Evolutionary conservation across 2,113 vertebrate genomes (phyloP), one percentile per base, ranked within the genome.

Genomic region (Bothrops jararaca): DNA sequence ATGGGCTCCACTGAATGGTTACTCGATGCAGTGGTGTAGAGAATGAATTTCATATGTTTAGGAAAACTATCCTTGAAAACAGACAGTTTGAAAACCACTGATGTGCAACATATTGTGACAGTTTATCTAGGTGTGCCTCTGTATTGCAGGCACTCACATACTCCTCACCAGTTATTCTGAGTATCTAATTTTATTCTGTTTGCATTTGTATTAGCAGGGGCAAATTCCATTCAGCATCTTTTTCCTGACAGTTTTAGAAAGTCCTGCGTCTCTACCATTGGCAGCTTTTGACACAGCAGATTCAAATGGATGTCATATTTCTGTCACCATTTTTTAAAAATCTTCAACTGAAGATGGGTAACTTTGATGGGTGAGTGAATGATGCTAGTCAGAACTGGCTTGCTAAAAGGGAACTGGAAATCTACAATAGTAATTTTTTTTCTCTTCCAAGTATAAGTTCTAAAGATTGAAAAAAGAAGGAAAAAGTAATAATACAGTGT

Each of bases 231-330:
- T 56, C 34, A 50, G 34, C 24, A 69, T 56, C 56, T 89, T 80
- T 91, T 34, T 22, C 15, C 45, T 93, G 93, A n/a, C 69, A 89
- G 3, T 88, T 93, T 87, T 64, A 29, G 39, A 85, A 92, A 85
- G 39, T 85, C 42, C 7, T 45, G 45, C 56, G 89, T 69, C 56
- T 91, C 89, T 86, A 92, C 56, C 4, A 10, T 92, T 92, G 48
- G 45, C 34, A 89, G 34, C 69, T 91, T 64, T 93, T 90, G 90
- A 64, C 74, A 92, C 15, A 88, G 64, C 29, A 39, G 50, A 91
- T 91, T 54, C 11, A 89, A 89, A 89, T 56, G 90, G 74, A 90
- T 91, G 45, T 93, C 90, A 69, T 26, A 89, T 91, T 86, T 50
- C 87, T 86, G 86, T 89, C 86, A 91, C 45, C 7, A 3, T 34